Base-by-base conservation (phyloP, 2,797 vertebrate genomes). In the Takifugu rubripes region DNA sequence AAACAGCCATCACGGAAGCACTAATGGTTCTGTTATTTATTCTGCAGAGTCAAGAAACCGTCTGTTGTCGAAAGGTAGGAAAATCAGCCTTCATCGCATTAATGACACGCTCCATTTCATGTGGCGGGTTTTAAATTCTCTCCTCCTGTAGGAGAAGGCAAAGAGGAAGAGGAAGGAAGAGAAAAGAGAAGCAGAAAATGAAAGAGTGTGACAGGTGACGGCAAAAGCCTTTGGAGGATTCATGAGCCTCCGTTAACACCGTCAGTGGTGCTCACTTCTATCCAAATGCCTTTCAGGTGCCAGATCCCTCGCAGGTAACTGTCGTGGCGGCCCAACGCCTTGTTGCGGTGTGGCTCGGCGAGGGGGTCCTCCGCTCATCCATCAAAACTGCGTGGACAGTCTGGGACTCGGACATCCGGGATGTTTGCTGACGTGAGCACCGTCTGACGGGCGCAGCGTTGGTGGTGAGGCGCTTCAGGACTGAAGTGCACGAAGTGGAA, bases 161-260 rank as follows among this genome's bases (percentile, higher is more conserved):
- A 86, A 92, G 88, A 90, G 93, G 87, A 77, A 90, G 84, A 89
- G 94, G 93, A 71, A 94, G 88, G 84, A 96, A 89, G 88, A 94
- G 92, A 85, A 93, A 93, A 87, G 93, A 94, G 67, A 93, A 88
- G 88, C 93, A 91, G 83, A 93, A 85, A 90, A 68, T 60, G 43
- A 95, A 93, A 91, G 92, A 93, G 68, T 96, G 94, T 85, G 93
- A 93, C 77, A 88, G 89, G 95, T 96, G 86, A 93, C 82, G 29
- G 1, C 1, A 2, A 11, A 21, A 62, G 3, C 27, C 50, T 33
- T 25, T 14, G 50, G 7, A 1, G 6, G 24, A 33, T 33, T 33
- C 31, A 10, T 10, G 21, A 0, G 10, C 17, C 24, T 62, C 44
- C 25, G 14, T 33, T 27, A 25, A 29, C 5, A 40, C 3, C 1